Base-by-base conservation (phyloP, 2,888 invertebrate genomes). In the Drosophila formosana region DNA sequence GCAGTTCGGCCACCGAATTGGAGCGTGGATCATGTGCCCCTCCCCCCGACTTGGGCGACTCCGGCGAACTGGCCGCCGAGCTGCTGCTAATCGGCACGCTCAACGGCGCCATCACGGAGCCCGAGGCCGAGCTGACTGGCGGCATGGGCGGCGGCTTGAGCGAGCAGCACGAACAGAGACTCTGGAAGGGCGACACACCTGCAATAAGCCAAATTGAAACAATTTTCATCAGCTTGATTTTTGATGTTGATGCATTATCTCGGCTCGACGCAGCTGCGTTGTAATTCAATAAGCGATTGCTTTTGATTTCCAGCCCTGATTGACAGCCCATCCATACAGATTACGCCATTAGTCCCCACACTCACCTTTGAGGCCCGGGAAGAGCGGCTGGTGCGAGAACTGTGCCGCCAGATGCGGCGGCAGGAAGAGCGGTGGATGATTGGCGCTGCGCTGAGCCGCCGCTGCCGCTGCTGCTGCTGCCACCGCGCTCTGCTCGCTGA, bases 1-100 rank as follows among this genome's bases (percentile, higher is more conserved):
- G 94, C 46, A 98, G 93, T 88, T 98, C 98, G 0, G 98, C 98
- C 23, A 98, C 97, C 92, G 97, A 98, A 82, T 96, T 96, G 4
- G 96, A 96, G 41, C 96, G 94, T 39, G 96, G 96, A 91, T 96
- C 96, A 30, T 87, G 88, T 8, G 57, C 49, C n/a, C 50, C 43
- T 3, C 74, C 74, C 28, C 77, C 74, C 34, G 90, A 89, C 61
- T 91, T 89, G 69, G 91, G 90, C 41, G 91, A 92, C 76, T 90
- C 92, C 50, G 90, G 89, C 2, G 91, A 91, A 56, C 91, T 91
- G 66, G 90, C 90, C 3, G 90, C 82, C 39, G 91, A 91, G 50
- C 90, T 88, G 60, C 84, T 78, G 41, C 91, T 89, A 5, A 90
- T 90, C 5, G 91, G 82, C 79, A 81, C 92, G 50, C 75, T 80